These are phyloP conservation scores for Lates calcarifer DNA, from an alignment of 2,113 vertebrate species.

Conservation along the genomic window DNA sequence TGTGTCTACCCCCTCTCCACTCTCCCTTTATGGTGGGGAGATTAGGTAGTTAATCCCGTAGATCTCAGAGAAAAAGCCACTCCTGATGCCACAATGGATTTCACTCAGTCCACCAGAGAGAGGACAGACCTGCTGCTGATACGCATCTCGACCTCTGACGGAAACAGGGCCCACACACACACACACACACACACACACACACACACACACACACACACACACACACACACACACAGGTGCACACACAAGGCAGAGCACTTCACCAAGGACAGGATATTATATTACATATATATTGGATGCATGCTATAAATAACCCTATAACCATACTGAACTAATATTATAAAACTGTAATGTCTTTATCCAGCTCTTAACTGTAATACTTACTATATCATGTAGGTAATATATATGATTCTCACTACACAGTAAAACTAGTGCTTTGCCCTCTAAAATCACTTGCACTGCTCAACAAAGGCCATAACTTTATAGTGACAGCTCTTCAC, in stretches of 20 bases:
- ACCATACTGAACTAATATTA: constrained; percentile 53
- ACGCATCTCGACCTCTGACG: constrained; percentile 52
- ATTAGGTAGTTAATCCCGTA: constrained; percentile 80
- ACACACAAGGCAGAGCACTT: constrained; percentile 16
- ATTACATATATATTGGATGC: constrained; percentile 67
- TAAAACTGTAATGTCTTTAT: constrained; percentile 28
- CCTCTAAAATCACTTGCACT: neutral
- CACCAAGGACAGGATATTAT: constrained; percentile 64
- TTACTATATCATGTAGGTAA: neutral
- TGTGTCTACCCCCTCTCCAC: constrained; percentile 50
- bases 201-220: constrained; percentile 25
- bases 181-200: constrained; percentile 29
- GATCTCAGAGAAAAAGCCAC: constrained; percentile 73
- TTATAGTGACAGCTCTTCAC: neutral
- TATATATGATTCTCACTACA: neutral
- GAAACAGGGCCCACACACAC: constrained; percentile 35
- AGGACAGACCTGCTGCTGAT: constrained; percentile 69
- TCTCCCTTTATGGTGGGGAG: constrained; percentile 71
- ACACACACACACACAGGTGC: constrained; percentile 21
- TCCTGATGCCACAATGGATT: constrained; percentile 77
- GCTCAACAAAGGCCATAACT: neutral
- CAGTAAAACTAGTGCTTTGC: neutral
- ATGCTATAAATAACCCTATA: constrained; percentile 58
- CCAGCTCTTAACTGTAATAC: neutral
- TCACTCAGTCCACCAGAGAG: constrained; percentile 64